Percentiles rank a stretch among this genome's conserved stretches.
Evolutionary conservation across 2,797 vertebrate species (phyloP).

Genomic region (Hemitrygon akajei): DNA sequence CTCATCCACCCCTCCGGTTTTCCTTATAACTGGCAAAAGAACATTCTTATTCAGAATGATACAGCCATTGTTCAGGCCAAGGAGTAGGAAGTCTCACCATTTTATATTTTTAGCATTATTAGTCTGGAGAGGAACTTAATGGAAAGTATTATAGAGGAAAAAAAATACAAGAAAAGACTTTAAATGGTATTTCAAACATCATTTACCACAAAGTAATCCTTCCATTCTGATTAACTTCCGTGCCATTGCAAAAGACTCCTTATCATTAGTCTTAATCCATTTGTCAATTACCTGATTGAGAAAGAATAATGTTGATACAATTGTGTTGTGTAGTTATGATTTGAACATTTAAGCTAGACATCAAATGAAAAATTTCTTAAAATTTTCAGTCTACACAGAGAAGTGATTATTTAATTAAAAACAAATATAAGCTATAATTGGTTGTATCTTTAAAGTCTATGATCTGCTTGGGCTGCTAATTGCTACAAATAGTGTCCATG

Average conservation of each 20-base stretch:
- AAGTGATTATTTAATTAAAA: background rate
- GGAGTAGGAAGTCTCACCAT: no score
- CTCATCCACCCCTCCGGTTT: background rate
- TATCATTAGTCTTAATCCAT: conserved; percentile 83
- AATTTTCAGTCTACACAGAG: background rate
- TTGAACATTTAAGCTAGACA: conserved; percentile 5
- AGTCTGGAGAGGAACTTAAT: background rate
- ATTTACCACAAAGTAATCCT: conserved; percentile 85
- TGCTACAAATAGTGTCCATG: background rate
- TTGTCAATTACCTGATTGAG: conserved; percentile 68
- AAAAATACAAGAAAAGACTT: background rate
- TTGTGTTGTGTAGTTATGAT: background rate
- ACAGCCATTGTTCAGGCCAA: background rate
- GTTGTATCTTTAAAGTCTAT: background rate
- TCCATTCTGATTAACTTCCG: conserved; percentile 86
- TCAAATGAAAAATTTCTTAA: background rate
- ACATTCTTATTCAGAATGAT: background rate
- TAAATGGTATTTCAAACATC: background rate
- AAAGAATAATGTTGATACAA: background rate
- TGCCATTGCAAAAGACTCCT: conserved; percentile 78
- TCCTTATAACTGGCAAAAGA: background rate
- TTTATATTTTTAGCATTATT: background rate
- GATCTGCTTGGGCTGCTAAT: background rate
- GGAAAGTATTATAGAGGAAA: no score
- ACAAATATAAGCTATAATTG: background rate